Percentiles rank a stretch among this genome's conserved stretches.
Evolutionary conservation across 2,113 vertebrate genomes (phyloP).

Genomic region (Ageneiosus marmoratus): DNA sequence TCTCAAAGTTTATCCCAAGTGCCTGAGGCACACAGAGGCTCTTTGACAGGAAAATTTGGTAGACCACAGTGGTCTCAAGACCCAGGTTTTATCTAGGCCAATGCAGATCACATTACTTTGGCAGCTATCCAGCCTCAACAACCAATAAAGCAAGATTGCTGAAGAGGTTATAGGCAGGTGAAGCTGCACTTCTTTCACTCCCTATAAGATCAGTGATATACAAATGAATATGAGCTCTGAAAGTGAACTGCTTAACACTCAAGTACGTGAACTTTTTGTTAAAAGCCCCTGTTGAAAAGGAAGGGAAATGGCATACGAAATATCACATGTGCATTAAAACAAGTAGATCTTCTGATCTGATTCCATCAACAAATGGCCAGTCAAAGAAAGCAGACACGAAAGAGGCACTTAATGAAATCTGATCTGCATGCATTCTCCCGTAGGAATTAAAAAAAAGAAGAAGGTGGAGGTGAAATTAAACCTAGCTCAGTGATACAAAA

Average conservation of each 20-base stretch:
- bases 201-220: conserved; percentile 1
- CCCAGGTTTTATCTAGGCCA: conserved; percentile 30
- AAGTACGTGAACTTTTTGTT: not conserved
- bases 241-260: not conserved
- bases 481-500: not conserved
- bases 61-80: not conserved
- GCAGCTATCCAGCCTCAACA: conserved; percentile 37
- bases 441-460: not conserved
- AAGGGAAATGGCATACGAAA: not conserved
- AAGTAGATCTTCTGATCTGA: not conserved
- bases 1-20: not conserved
- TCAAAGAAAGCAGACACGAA: conserved; percentile 5
- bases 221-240: not conserved
- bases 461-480: not conserved
- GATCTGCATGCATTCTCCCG: not conserved
- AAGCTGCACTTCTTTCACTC: conserved; percentile 14
- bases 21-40: conserved; percentile 24
- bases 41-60: conserved; percentile 22
- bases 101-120: conserved; percentile 26
- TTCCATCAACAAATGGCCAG: conserved; percentile 17
- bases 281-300: not conserved
- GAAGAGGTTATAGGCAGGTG: conserved; percentile 39
- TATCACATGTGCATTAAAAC: not conserved
- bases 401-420: conserved; percentile 24
- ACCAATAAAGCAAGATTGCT: conserved; percentile 43